phyloP scores from a whole-genome alignment of 1,140 invertebrate genomes.

The Anastrepha obliqua region DNA sequence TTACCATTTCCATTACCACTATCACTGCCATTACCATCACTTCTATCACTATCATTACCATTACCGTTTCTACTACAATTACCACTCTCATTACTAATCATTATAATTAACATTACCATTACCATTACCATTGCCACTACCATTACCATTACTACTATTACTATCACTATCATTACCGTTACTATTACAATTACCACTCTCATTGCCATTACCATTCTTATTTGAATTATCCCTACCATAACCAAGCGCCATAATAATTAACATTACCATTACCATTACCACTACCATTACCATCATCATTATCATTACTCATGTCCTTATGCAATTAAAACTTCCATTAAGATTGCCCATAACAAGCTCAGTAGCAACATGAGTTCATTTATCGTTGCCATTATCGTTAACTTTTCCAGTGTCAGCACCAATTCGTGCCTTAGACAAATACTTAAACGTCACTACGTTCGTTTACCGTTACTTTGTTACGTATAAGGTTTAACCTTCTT shows the following conservation, averaged over 20 bases:
- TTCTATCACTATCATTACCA: no score
- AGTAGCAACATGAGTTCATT: background rate
- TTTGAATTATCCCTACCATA: background rate
- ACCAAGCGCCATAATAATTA: no score
- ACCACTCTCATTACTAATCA: no score
- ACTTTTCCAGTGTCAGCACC: background rate
- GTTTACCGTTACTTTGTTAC: background rate
- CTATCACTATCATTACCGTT: background rate
- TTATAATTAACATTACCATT: background rate
- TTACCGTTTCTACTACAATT: no score
- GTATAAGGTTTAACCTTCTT: background rate
- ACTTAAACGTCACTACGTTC: background rate
- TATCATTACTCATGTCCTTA: no score
- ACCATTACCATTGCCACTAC: background rate
- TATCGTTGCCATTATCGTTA: background rate
- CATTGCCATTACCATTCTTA: background rate
- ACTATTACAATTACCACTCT: background rate
- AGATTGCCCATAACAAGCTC: no score
- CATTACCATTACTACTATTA: background rate
- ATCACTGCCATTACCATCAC: no score
- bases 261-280: no score
- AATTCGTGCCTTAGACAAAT: conserved; percentile 7
- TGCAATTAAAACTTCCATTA: no score
- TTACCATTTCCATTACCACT: no score
- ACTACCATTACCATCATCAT: no score